Conservation (phyloP, 2,113 vertebrate genomes). For the Lepisosteus oculatus region DNA sequence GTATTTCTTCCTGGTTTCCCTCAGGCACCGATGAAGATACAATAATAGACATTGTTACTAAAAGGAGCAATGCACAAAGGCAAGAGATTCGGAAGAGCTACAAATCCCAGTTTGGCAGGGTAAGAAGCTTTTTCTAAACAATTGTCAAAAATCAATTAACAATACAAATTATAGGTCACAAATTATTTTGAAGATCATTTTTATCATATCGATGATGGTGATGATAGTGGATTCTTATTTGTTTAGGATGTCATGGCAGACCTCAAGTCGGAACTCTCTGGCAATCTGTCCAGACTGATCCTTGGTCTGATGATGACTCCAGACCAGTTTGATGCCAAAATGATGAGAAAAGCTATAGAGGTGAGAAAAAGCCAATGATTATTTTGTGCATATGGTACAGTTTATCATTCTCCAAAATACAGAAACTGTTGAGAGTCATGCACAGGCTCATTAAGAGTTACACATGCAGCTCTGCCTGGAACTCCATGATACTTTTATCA, state of each 20-base stretch:
- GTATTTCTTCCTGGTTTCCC: too few species aligned
- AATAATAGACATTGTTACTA: slow-evolving; percentile 83
- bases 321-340: slow-evolving; percentile 90
- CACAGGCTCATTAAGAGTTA: too few species aligned
- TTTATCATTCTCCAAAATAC: too few species aligned
- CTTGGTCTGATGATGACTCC: slow-evolving; percentile 90
- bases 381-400: too few species aligned
- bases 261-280: slow-evolving; percentile 90
- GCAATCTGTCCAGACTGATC: slow-evolving; percentile 83
- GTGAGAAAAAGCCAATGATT: slow-evolving; percentile 43
- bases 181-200: background rate
- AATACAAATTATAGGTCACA: background rate
- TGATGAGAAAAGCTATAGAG: slow-evolving; percentile 94
- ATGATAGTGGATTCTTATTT: background rate
- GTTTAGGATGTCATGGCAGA: slow-evolving; percentile 89
- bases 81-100: slow-evolving; percentile 87
- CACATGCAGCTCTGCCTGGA: too few species aligned
- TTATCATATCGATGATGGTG: background rate
- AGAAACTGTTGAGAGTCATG: too few species aligned
- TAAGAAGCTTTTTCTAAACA: slow-evolving; percentile 40
- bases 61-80: slow-evolving; percentile 83
- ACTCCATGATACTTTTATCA: too few species aligned
- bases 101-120: slow-evolving; percentile 91
- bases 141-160: background rate
- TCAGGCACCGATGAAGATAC: slow-evolving; percentile 86